Conservation (phyloP, 2,797 vertebrate species). For the Sebastes itinus region DNA sequence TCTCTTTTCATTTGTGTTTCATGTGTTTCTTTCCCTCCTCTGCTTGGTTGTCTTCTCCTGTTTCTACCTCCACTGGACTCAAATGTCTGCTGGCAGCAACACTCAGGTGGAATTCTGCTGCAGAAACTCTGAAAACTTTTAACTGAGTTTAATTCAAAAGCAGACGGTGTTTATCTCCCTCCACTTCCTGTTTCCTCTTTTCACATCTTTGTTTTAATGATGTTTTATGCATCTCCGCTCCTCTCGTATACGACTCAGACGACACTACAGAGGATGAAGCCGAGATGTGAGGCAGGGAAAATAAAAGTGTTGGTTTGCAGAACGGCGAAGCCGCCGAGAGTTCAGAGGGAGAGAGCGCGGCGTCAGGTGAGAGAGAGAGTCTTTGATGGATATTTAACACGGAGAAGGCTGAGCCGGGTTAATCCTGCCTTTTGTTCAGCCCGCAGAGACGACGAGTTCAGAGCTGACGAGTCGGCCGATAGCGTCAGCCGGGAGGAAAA, state of each 20-base stretch:
- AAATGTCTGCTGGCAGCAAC: conserved; percentile 4
- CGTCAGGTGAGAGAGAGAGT: conserved; percentile 22
- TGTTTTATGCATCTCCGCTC: neutral
- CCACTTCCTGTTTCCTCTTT: neutral
- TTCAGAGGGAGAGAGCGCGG: conserved; percentile 5
- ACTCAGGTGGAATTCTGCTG: neutral
- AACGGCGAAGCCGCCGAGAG: neutral
- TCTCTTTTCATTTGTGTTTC: neutral
- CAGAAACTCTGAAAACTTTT: conserved; percentile 21
- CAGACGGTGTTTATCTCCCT: neutral
- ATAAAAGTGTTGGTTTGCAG: conserved; percentile 24
- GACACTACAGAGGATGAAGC: neutral
- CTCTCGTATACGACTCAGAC: neutral
- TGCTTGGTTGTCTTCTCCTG: neutral
- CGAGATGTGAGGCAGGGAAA: neutral
- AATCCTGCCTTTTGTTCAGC: conserved; percentile 62
- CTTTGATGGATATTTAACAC: conserved; percentile 62
- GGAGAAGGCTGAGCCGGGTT: conserved; percentile 32
- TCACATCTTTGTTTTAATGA: neutral
- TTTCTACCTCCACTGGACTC: neutral
- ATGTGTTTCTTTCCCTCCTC: neutral
- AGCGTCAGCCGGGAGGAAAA: conserved; percentile 33
- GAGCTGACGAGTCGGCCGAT: conserved; percentile 37
- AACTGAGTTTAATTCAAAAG: conserved; percentile 18
- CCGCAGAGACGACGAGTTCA: conserved; percentile 11